Evolutionary conservation across 2,888 invertebrate genomes (phyloP).

Genomic region (Limnephilus rhombicus): DNA sequence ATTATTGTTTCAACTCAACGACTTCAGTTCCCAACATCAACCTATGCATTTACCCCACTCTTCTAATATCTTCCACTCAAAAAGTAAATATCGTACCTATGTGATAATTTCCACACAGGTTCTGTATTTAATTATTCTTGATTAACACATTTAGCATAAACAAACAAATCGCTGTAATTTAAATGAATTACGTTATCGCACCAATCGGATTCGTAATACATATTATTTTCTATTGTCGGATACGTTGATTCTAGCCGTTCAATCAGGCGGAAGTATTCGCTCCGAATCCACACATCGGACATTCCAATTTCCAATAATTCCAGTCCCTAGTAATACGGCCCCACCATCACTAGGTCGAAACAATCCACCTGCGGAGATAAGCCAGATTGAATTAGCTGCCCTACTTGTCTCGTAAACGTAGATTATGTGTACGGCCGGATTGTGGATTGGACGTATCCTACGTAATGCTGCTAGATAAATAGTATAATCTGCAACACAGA

Average conservation of each 20-base stretch:
- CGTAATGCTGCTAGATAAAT: not conserved
- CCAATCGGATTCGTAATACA: not conserved
- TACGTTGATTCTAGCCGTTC: not conserved
- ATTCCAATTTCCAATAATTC: not conserved
- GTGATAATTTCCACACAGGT: not conserved
- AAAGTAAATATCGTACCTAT: not conserved
- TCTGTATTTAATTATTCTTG: not conserved
- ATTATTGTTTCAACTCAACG: no score
- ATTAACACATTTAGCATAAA: not conserved
- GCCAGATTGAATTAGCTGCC: constrained; percentile 26
- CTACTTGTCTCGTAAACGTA: not conserved
- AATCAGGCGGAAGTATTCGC: not conserved
- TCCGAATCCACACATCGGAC: not conserved
- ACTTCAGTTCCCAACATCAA: no score
- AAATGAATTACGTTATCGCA: not conserved
- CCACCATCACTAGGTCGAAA: not conserved
- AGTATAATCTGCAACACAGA: no score
- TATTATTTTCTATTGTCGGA: not conserved
- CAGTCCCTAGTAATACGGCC: not conserved
- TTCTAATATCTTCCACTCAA: not conserved
- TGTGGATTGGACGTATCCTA: not conserved
- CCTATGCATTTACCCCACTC: no score
- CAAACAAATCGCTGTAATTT: not conserved
- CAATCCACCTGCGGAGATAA: constrained; percentile 39
- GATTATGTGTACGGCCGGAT: not conserved